Base-by-base conservation (phyloP, 2,797 vertebrate species). In the Dermochelys coriacea region DNA sequence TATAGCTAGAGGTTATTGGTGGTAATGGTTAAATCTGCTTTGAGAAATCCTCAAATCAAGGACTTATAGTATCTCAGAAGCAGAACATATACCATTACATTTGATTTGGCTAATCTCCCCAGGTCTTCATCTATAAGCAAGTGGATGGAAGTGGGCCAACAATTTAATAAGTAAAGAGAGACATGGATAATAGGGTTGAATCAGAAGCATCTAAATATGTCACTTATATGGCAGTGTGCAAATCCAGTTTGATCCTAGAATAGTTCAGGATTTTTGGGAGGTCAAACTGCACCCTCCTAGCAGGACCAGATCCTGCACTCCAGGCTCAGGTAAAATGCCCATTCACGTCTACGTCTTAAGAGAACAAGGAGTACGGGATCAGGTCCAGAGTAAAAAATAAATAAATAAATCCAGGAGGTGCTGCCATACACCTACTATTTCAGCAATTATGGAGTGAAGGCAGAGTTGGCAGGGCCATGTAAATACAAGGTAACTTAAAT, bases 41-140 rank as follows among this genome's bases (percentile, higher is more conserved):
- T 41, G 57, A 85, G 57, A 85, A 95, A 85, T 75, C 25, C 27
- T 25, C 5, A 49, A 12, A 2, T 86, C 57, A 77, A 77, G 82
- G 18, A 81, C 79, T 86, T 90, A 59, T n/a, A 71, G 52, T 85
- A 88, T 41, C n/a, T 81, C 45, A 94, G 86, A 94, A 47, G 52
- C 84, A 96, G 89, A 94, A 83, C 19, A 21, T 0, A 0, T 85
- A 41, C 61, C 21, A 45, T 5, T 85, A 68, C 51, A 84, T 29
- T 80, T 37, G 41, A 1, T 52, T 54, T 86, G 50, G 15, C 77
- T 92, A 25, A 45, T 79, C 47, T 85, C n/a, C 50, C 61, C 41
- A 19, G 9, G 49, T 80, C 77, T 91, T 81, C 34, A 82, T 88
- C 82, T 91, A 5, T 79, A 89, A 94, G 87, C 89, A 94, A 86